Conservation (phyloP, 2,113 vertebrate species). For the Oenanthe oenanthe region DNA sequence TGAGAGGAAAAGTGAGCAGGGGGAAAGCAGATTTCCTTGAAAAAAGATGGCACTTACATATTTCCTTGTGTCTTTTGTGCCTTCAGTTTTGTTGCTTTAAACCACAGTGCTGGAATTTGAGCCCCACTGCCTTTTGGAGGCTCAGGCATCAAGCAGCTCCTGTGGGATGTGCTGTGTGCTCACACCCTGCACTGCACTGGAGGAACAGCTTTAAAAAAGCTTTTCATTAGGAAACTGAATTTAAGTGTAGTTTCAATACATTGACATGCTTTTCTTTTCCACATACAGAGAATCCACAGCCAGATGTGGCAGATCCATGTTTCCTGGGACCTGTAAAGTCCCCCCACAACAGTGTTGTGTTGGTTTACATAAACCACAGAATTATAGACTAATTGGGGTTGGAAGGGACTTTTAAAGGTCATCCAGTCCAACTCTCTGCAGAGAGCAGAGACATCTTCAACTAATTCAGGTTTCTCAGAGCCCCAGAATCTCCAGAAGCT, state of each 20-base stretch:
- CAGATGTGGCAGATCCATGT: background rate
- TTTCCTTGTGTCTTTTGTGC: background rate
- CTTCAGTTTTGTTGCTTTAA: background rate
- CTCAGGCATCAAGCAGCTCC: background rate
- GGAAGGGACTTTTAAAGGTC: background rate
- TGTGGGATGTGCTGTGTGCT: rapidly evolving
- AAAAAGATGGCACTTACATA: rapidly evolving
- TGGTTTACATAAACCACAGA: background rate
- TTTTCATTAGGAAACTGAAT: background rate
- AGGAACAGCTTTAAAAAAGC: background rate
- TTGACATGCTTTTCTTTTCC: background rate
- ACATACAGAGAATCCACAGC: background rate
- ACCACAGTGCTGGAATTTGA: background rate
- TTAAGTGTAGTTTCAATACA: background rate
- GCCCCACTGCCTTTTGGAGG: background rate
- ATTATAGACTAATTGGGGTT: background rate
- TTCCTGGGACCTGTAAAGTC: background rate
- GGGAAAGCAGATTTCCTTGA: background rate
- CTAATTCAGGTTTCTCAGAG: background rate
- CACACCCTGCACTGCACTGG: background rate
- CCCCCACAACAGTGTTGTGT: rapidly evolving
- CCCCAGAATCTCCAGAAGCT: background rate
- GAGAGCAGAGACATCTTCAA: background rate
- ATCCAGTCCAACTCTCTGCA: no score
- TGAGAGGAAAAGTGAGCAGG: background rate